phyloP scores from a whole-genome alignment of 2,113 vertebrate species.

The Pelecanus crispus region DNA sequence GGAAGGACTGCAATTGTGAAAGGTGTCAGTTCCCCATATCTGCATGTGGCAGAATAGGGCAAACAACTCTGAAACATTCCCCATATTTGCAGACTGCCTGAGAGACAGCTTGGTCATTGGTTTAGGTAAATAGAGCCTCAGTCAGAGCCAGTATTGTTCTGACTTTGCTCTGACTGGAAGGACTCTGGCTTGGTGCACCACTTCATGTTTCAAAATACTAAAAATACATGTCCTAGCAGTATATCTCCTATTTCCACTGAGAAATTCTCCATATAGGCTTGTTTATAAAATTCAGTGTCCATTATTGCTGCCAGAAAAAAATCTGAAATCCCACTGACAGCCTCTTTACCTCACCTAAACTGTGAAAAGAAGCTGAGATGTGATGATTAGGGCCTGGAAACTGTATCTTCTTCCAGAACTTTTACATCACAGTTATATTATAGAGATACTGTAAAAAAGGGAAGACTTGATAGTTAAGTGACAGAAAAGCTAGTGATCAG shows the following conservation, averaged over 20 bases:
- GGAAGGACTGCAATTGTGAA: background rate
- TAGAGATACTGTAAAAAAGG: background rate
- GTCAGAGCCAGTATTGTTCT: background rate
- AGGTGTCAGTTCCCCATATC: background rate
- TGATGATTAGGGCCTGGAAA: background rate
- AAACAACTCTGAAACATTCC: background rate
- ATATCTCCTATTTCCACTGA: background rate
- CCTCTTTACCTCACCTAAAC: background rate
- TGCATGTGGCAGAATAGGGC: background rate
- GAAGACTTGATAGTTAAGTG: background rate
- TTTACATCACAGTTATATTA: background rate
- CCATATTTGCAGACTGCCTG: background rate
- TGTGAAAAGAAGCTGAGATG: background rate
- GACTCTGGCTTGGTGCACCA: background rate
- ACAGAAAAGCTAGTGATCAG: background rate
- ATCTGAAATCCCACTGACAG: background rate
- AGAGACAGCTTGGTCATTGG: background rate
- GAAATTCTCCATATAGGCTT: background rate
- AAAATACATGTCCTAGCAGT: background rate
- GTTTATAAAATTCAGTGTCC: background rate
- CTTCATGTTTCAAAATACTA: background rate
- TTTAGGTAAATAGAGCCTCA: background rate
- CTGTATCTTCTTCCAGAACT: background rate
- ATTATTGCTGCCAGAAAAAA: background rate
- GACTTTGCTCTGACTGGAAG: background rate